Conservation (phyloP, 2,888 invertebrate species). For the Ormyrus labotus region DNA sequence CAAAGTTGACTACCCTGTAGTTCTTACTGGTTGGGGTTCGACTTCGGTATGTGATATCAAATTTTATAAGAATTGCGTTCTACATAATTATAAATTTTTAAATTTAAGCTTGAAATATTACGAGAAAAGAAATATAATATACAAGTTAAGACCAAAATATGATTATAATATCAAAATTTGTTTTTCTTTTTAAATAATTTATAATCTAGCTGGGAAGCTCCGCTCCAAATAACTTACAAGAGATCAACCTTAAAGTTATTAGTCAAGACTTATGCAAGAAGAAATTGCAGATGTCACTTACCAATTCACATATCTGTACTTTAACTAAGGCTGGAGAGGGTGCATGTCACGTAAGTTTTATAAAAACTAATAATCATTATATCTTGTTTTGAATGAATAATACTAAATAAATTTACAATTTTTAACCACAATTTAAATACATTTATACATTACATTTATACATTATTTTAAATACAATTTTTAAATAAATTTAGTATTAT, state of each 20-base stretch:
- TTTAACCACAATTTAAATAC: too few species aligned
- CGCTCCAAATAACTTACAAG: constrained; percentile 49
- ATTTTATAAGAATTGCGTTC: not conserved
- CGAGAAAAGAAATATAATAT: too few species aligned
- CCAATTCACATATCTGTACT: constrained; percentile 66
- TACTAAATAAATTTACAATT: too few species aligned
- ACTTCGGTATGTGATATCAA: constrained; percentile 55
- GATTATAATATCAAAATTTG: too few species aligned
- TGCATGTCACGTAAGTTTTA: constrained; percentile 68
- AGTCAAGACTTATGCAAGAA: constrained; percentile 52
- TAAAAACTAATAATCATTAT: not conserved
- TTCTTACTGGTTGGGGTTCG: constrained; percentile 67
- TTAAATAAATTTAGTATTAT: too few species aligned
- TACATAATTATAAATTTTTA: too few species aligned
- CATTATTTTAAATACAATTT: too few species aligned
- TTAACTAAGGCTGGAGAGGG: constrained; percentile 68
- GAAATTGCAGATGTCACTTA: constrained; percentile 27
- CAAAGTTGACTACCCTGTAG: constrained; percentile 58
- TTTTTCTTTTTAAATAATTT: not conserved
- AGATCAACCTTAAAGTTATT: constrained; percentile 50
- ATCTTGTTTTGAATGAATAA: too few species aligned
- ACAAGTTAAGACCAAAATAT: too few species aligned
- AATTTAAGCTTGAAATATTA: too few species aligned
- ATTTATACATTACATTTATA: too few species aligned
- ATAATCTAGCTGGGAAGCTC: constrained; percentile 19